Conservation (phyloP, 2,797 vertebrate genomes). For the Helostoma temminkii region DNA sequence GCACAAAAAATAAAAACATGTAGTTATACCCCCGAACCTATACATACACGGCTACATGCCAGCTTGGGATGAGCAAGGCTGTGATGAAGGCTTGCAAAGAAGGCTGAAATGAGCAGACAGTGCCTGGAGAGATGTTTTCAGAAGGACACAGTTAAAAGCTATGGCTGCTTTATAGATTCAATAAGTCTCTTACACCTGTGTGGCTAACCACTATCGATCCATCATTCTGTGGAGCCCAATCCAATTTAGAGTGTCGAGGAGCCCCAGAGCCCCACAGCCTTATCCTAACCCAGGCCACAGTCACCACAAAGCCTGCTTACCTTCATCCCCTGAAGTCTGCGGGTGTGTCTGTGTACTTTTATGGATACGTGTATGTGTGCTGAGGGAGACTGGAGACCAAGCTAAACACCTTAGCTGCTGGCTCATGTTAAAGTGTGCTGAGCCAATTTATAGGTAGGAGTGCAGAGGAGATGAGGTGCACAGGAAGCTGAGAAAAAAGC, state of each 20-base stretch:
- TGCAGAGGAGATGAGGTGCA: slow-evolving; percentile 31
- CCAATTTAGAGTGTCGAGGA: slow-evolving; percentile 80
- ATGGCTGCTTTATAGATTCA: slow-evolving; percentile 80
- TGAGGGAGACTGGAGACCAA: slow-evolving; percentile 64
- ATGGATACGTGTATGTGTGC: slow-evolving; percentile 49
- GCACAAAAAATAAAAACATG: slow-evolving; percentile 6
- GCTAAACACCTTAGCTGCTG: slow-evolving; percentile 80
- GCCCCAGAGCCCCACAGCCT: slow-evolving; percentile 75
- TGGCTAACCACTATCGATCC: slow-evolving; percentile 82
- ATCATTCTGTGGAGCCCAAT: slow-evolving; percentile 82
- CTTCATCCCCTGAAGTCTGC: slow-evolving; percentile 76
- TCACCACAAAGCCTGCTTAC: slow-evolving; percentile 80
- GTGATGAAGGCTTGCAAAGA: slow-evolving; percentile 48
- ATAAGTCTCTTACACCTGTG: slow-evolving; percentile 82
- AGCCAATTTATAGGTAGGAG: slow-evolving; percentile 55
- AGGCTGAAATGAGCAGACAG: slow-evolving; percentile 62
- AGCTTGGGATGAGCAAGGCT: slow-evolving; percentile 25
- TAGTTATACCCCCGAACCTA: slow-evolving; percentile 18
- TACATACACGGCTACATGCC: slow-evolving; percentile 8
- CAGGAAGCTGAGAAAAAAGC: slow-evolving; percentile 29
- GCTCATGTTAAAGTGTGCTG: slow-evolving; percentile 71
- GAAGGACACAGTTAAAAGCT: slow-evolving; percentile 73
- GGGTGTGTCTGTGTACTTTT: slow-evolving; percentile 62
- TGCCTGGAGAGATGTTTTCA: slow-evolving; percentile 72
- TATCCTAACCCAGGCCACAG: slow-evolving; percentile 80